Percentiles rank a stretch among this genome's conserved stretches.
These are phyloP conservation scores for Dissostichus mawsoni DNA, from an alignment of 2,113 vertebrate species.

Conservation along the genomic window DNA sequence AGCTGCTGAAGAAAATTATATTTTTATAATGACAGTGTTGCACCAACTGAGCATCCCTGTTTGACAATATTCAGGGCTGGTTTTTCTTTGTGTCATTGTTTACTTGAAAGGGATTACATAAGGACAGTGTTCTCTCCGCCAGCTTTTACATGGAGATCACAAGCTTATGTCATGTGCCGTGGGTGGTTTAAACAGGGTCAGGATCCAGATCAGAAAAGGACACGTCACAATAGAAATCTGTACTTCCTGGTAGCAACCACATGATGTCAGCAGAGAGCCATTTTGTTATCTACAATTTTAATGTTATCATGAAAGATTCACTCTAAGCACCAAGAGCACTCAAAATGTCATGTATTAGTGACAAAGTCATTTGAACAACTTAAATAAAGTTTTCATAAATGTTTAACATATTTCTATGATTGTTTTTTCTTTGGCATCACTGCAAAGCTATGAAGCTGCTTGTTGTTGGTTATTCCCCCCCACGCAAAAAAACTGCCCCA, in stretches of 20 bases:
- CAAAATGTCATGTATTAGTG: not conserved
- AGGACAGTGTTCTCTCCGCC: not conserved
- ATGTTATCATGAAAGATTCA: not conserved
- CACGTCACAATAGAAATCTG: not conserved
- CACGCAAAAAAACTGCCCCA: not conserved
- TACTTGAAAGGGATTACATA: not conserved
- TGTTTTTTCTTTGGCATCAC: not conserved
- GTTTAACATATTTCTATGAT: not conserved
- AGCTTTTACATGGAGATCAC: not conserved
- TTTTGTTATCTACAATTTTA: not conserved
- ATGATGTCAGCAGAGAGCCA: slow-evolving; percentile 70
- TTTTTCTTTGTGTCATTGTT: not conserved
- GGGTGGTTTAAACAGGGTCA: not conserved
- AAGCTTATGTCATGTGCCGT: slow-evolving; percentile 23
- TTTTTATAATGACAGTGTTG: not conserved
- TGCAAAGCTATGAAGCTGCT: not conserved
- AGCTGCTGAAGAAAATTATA: too few relatives aligned
- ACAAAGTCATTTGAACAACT: not conserved
- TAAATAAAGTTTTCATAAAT: not conserved
- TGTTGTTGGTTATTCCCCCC: not conserved
- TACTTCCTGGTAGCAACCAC: slow-evolving; percentile 47
- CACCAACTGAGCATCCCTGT: not conserved
- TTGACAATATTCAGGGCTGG: not conserved
- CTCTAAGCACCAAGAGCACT: not conserved
- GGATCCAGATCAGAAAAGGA: not conserved